Conservation (phyloP, 37 sponge, comb jelly and placozoan genomes). For the Halichondria panicea region DNA sequence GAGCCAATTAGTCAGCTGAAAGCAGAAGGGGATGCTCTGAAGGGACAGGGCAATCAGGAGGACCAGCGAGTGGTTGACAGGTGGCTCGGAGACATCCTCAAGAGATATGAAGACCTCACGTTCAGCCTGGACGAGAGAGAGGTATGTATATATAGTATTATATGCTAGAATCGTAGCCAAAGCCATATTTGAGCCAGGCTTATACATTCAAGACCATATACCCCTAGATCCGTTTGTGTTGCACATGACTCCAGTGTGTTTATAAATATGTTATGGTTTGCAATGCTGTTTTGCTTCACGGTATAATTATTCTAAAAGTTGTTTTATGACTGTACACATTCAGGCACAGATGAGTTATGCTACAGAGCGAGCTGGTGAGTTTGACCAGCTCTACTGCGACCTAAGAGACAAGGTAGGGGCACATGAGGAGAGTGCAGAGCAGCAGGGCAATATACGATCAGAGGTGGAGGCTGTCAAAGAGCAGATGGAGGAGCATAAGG, state of each 20-base stretch:
- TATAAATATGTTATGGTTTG: too few relatives aligned
- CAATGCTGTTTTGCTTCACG: too few relatives aligned
- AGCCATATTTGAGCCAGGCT: too few relatives aligned
- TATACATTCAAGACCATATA: neutral
- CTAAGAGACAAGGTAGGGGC: constrained; percentile 22
- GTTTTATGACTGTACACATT: too few relatives aligned
- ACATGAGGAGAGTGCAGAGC: constrained; percentile 35
- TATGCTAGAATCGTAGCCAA: constrained; percentile 13
- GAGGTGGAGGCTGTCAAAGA: constrained; percentile 70
- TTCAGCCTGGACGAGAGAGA: constrained; percentile 44
- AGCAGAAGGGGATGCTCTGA: constrained; percentile 42
- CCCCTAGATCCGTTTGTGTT: neutral
- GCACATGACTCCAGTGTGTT: too few relatives aligned
- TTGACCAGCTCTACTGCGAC: constrained; percentile 40
- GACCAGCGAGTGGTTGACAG: constrained; percentile 60
- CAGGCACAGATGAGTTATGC: constrained; percentile 51
- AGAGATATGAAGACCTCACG: constrained; percentile 51
- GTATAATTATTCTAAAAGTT: too few relatives aligned
- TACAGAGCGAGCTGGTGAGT: constrained; percentile 48
- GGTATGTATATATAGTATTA: constrained; percentile 16
- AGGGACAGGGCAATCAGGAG: constrained; percentile 58
- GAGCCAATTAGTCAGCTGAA: constrained; percentile 47
- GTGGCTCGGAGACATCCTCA: constrained; percentile 40
- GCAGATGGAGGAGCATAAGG: constrained; percentile 80
- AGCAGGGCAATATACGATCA: constrained; percentile 55